A percentile compares a stretch with the other conserved stretches of the same genome.
phyloP scores from a whole-genome alignment of 2,797 vertebrate species.

The Trematomus bernacchii region DNA sequence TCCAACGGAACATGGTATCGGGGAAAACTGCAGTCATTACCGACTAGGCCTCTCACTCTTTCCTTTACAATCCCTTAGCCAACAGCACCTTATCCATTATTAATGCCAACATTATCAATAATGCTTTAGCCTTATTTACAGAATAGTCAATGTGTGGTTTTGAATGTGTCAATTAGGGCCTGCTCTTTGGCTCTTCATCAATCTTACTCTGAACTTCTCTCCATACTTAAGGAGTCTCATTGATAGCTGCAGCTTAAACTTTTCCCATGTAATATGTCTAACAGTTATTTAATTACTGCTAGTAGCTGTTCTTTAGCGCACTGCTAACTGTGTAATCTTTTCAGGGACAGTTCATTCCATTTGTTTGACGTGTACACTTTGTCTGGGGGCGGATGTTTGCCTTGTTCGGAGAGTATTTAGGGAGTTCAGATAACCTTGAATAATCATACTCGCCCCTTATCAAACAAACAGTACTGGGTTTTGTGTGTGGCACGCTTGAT shows the following conservation, averaged over 20 bases:
- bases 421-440: conserved; percentile 70
- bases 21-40: conserved; percentile 68
- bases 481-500: conserved; percentile 50
- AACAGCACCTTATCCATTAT: conserved; percentile 69
- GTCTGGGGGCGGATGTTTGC: conserved; percentile 42
- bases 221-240: conserved; percentile 33
- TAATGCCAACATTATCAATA: conserved; percentile 75
- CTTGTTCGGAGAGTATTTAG: conserved; percentile 60
- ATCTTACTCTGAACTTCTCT: conserved; percentile 37
- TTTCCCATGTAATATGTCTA: conserved; percentile 28
- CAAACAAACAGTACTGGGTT: conserved; percentile 44
- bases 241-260: conserved; percentile 26
- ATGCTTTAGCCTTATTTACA: conserved; percentile 54
- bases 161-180: conserved; percentile 56
- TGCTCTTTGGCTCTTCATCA: conserved; percentile 41
- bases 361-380: conserved; percentile 56
- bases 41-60: conserved; percentile 39
- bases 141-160: conserved; percentile 55
- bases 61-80: conserved; percentile 46
- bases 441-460: conserved; percentile 57
- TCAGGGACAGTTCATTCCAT: conserved; percentile 42
- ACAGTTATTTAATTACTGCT: conserved; percentile 48
- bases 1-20: conserved; percentile 54
- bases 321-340: conserved; percentile 27
- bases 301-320: conserved; percentile 16